Evolutionary conservation across 2,888 invertebrate genomes (phyloP).

Genomic region (Cryptosula pallasiana): DNA sequence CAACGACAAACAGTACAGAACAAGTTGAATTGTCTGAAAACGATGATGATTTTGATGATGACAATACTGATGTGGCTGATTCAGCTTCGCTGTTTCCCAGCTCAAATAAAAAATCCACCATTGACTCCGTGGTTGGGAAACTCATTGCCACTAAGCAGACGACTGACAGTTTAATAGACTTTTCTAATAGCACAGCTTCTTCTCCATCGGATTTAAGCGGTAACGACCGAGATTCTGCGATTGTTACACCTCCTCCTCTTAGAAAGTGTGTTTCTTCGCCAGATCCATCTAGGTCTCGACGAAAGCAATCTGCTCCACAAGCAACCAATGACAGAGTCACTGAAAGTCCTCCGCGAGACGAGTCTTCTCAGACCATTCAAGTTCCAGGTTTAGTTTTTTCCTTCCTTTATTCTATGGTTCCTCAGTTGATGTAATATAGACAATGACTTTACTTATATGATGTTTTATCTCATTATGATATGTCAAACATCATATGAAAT

Average conservation of each 20-base stretch:
- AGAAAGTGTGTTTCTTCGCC: background rate
- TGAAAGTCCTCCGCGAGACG: background rate
- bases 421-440: too few species aligned
- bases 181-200: background rate
- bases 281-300: background rate
- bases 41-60: background rate
- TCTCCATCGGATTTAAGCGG: too few species aligned
- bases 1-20: background rate
- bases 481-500: too few species aligned
- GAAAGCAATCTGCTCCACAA: slow-evolving; percentile 1
- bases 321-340: background rate
- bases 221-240: background rate
- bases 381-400: slow-evolving; percentile 6
- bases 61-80: background rate
- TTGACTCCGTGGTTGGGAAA: slow-evolving; percentile 12
- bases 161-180: background rate
- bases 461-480: too few species aligned
- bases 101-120: background rate
- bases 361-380: background rate
- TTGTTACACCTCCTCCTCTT: slow-evolving; percentile 3
- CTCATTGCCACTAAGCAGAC: background rate
- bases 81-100: background rate
- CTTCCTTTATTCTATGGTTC: too few species aligned
- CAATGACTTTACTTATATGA: too few species aligned
- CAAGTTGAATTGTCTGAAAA: background rate